Evolutionary conservation across 2,113 vertebrate genomes (phyloP), one percentile per base, ranked within the genome.

Genomic region (Callipepla californica): DNA sequence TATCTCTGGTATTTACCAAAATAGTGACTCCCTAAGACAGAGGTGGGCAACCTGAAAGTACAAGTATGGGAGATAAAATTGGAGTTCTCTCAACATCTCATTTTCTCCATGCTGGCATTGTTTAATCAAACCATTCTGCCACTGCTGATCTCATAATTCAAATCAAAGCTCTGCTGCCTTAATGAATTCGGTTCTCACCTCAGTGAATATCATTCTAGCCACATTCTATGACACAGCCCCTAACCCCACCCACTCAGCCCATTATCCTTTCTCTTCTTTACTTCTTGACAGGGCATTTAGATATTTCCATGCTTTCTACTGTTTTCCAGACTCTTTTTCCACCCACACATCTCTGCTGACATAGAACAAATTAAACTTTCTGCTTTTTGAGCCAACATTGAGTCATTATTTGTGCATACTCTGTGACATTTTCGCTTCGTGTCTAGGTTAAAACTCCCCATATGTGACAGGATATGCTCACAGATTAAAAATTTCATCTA

Each of bases 231-330:
- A 63, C 61, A 63, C 11, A 40, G 25, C 9, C 4, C 9, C 7
- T 51, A 5, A 9, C 55, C 30, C 23, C 20, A 7, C 4, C 9
- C 3, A 1, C 9, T 2, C 9, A 5, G 6, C 4, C 9, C 1
- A 5, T 36, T 58, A 6, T 3, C 13, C 19, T 88, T 67, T 53
- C 21, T 57, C 86, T 57, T 83, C 19, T 30, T 53, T 3, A 51
- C 42, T 73, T 83, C 19, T 78, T 65, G 7, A 40, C 10, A 47
- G 7, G 6, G 0, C 0, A 30, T 84, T 80, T 77, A 80, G 45
- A 18, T 61, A 51, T 22, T 77, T 80, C 55, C 28, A 6, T 6
- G 19, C 72, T 85, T 85, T 82, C 15, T 13, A 11, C 0, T 50
- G 8, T 26, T 78, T 89, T 78, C 18, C 10, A 53, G 11, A 32